These are phyloP conservation scores for Xestia rhomboidea DNA, from an alignment of 2,888 invertebrate species.

Conservation along the genomic window DNA sequence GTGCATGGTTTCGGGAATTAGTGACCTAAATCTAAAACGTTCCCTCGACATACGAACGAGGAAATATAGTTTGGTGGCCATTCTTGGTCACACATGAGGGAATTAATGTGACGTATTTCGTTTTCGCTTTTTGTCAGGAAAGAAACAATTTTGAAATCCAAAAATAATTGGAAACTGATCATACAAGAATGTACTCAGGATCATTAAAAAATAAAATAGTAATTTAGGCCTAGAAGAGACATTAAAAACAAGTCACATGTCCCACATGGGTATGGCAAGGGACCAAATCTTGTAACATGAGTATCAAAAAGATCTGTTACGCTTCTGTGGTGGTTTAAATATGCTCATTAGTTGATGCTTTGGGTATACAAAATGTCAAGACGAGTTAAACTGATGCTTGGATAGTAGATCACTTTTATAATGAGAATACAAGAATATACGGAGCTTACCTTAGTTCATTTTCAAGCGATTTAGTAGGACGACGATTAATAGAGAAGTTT, in stretches of 20 bases:
- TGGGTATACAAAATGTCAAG: conserved; percentile 13
- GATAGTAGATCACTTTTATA: not conserved
- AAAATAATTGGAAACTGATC: not conserved
- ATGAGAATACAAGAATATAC: not conserved
- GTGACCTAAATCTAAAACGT: conserved; percentile 21
- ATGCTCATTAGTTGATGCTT: conserved; percentile 46
- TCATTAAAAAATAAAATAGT: not conserved
- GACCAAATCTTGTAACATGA: conserved; percentile 56
- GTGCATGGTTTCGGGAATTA: conserved; percentile 9
- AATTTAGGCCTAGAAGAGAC: conserved; percentile 20
- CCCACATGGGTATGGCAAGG: conserved; percentile 34
- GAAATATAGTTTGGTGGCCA: not conserved
- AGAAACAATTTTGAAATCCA: not conserved
- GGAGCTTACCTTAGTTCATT: not conserved
- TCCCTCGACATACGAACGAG: not conserved
- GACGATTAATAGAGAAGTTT: not conserved
- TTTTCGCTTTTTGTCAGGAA: not conserved
- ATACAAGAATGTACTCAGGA: not conserved
- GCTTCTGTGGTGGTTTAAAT: conserved; percentile 53
- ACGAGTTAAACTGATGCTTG: not conserved
- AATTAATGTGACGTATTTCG: not conserved
- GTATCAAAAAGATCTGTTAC: conserved; percentile 50
- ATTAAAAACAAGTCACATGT: conserved; percentile 31
- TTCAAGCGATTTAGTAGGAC: not conserved
- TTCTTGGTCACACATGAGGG: not conserved